Conservation (phyloP, 2,797 vertebrate genomes). For the Hemibagrus guttatus region DNA sequence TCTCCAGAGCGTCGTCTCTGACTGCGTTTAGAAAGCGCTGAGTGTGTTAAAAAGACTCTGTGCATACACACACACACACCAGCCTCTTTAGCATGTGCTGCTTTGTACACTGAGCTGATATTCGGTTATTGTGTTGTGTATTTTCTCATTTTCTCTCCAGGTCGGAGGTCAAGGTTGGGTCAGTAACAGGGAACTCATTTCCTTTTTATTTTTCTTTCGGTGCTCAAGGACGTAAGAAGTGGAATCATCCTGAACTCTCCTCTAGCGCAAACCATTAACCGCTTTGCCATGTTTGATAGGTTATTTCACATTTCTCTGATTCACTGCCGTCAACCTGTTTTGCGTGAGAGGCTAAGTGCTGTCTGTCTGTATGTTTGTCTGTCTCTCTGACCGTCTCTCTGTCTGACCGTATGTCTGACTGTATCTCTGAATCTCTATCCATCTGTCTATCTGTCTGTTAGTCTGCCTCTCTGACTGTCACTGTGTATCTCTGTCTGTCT, state of each 20-base stretch:
- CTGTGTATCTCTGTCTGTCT: too few relatives aligned
- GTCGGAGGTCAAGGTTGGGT: slow-evolving; percentile 23
- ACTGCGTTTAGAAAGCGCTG: slow-evolving; percentile 45
- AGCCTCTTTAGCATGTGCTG: not conserved
- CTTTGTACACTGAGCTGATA: not conserved
- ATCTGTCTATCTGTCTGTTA: too few relatives aligned
- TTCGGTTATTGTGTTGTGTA: not conserved
- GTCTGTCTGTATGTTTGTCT: not conserved
- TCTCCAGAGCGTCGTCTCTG: slow-evolving; percentile 33
- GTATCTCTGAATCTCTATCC: too few relatives aligned
- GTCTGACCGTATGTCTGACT: too few relatives aligned
- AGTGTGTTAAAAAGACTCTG: slow-evolving; percentile 39
- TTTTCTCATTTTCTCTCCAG: not conserved
- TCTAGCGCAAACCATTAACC: slow-evolving; percentile 46
- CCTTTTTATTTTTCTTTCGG: not conserved
- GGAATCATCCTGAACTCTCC: slow-evolving; percentile 46
- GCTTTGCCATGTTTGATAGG: slow-evolving; percentile 21
- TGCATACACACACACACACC: not conserved
- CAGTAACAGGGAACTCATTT: slow-evolving; percentile 29
- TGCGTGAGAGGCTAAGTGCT: not conserved
- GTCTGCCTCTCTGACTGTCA: too few relatives aligned
- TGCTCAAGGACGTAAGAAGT: slow-evolving; percentile 34
- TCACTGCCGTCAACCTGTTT: not conserved
- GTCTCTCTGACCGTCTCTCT: too few relatives aligned
- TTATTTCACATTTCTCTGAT: slow-evolving; percentile 29